Evolutionary conservation across 2,888 invertebrate genomes (phyloP).

Genomic region (Chrysotoxum bicinctum): DNA sequence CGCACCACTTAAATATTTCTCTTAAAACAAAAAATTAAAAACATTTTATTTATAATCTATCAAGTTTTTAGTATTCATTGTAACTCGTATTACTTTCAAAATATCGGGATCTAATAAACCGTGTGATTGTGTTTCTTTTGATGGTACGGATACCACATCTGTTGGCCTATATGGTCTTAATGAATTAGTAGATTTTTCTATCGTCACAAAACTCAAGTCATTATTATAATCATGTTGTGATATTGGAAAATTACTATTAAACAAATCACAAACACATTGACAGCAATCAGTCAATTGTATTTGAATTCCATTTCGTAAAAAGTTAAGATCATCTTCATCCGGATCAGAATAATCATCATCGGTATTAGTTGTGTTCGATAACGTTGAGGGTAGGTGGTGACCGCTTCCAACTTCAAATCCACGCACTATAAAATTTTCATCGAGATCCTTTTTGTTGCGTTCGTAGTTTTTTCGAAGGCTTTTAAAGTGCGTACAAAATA

Average conservation of each 20-base stretch:
- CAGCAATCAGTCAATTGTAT: constrained; percentile 60
- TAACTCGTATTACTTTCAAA: constrained; percentile 56
- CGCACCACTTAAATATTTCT: no score
- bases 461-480: constrained; percentile 19
- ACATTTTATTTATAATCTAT: background rate
- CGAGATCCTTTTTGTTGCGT: background rate
- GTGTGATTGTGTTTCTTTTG: background rate
- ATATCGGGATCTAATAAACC: constrained; percentile 57
- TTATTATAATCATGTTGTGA: background rate
- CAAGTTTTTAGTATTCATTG: constrained; percentile 46
- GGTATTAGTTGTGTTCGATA: background rate
- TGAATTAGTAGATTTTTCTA: constrained; percentile 2
- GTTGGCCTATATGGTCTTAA: background rate
- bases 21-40: no score
- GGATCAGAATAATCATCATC: background rate
- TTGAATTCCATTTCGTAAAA: constrained; percentile 35
- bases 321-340: constrained; percentile 1
- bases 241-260: constrained; percentile 32
- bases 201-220: constrained; percentile 10
- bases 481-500: constrained; percentile 47
- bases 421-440: constrained; percentile 52
- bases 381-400: background rate
- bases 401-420: constrained; percentile 47
- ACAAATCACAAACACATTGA: constrained; percentile 66
- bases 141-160: background rate